phyloP scores from a whole-genome alignment of 2,797 vertebrate species.

The Scolopax rusticola region DNA sequence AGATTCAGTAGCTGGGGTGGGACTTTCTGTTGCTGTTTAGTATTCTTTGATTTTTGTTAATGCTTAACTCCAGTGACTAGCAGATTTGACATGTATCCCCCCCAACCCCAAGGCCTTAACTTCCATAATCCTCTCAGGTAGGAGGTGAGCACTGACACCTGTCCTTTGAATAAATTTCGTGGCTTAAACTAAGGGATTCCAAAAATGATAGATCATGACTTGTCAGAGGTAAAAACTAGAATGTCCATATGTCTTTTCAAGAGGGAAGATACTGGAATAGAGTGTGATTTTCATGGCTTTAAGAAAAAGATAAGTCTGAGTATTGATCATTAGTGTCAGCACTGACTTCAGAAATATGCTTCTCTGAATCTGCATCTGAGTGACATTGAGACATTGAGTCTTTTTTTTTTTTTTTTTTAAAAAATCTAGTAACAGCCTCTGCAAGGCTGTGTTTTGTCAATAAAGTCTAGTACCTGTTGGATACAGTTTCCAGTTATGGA shows the following conservation, averaged over 20 bases:
- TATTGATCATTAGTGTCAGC: not conserved
- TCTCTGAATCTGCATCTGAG: not conserved
- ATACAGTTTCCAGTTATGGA: not conserved
- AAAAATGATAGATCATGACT: not conserved
- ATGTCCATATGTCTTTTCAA: not conserved
- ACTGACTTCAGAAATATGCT: not conserved
- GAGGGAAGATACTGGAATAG: not conserved
- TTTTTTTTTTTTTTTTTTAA: not conserved
- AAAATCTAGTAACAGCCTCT: not conserved
- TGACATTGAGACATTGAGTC: not conserved
- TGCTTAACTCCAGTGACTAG: not conserved
- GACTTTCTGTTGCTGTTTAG: not conserved
- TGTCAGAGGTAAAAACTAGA: not conserved
- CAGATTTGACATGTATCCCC: not conserved
- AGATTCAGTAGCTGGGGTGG: not conserved
- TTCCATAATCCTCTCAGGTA: not conserved
- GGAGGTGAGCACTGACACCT: not conserved
- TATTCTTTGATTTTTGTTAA: not conserved
- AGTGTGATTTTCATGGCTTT: not conserved
- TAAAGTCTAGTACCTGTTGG: not conserved
- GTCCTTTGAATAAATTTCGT: not conserved
- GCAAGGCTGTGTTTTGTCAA: not conserved
- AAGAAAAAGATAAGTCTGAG: not conserved
- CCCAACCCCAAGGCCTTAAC: not conserved
- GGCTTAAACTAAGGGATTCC: not conserved